Percentiles rank a stretch among this genome's conserved stretches.
These are phyloP conservation scores for Mellilla xanthometata DNA, from an alignment of 2,888 invertebrate genomes.

Conservation along the genomic window DNA sequence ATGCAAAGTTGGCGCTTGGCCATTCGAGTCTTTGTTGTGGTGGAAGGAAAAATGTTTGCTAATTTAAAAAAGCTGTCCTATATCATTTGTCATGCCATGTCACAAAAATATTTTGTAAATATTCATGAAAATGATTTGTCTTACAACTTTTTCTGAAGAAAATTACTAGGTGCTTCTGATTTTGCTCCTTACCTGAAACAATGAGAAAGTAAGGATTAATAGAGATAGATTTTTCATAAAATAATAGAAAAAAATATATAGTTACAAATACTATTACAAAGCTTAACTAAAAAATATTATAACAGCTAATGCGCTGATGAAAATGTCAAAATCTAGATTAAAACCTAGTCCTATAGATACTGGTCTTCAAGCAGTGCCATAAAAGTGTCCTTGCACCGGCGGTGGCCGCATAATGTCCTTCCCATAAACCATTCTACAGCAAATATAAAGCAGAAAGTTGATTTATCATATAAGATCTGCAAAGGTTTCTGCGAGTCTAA, in stretches of 20 bases:
- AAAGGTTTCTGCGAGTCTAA: conserved; percentile 52
- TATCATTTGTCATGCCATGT: conserved; percentile 23
- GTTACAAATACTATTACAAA: neutral
- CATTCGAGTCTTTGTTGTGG: conserved; percentile 60
- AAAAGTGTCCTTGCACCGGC: conserved; percentile 7
- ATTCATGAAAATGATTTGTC: conserved; percentile 3
- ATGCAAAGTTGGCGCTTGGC: conserved; percentile 58
- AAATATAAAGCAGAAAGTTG: conserved; percentile 47
- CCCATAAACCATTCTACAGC: conserved; percentile 31
- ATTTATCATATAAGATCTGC: conserved; percentile 57
- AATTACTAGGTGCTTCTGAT: neutral
- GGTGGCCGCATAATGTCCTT: conserved; percentile 15
- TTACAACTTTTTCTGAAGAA: neutral
- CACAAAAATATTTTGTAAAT: conserved; percentile 24
- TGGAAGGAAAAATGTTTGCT: conserved; percentile 41
- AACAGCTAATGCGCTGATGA: too few species aligned
- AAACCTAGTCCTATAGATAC: neutral
- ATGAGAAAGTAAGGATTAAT: conserved; percentile 26
- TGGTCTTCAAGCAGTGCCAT: conserved; percentile 3
- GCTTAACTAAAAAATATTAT: too few species aligned
- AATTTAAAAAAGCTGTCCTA: conserved; percentile 32
- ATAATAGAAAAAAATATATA: neutral
- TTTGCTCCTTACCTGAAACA: conserved; percentile 58
- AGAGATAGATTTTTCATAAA: too few species aligned
- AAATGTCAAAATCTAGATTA: too few species aligned